Conservation (phyloP, 2,888 invertebrate genomes). For the Pseudoips prasinana region DNA sequence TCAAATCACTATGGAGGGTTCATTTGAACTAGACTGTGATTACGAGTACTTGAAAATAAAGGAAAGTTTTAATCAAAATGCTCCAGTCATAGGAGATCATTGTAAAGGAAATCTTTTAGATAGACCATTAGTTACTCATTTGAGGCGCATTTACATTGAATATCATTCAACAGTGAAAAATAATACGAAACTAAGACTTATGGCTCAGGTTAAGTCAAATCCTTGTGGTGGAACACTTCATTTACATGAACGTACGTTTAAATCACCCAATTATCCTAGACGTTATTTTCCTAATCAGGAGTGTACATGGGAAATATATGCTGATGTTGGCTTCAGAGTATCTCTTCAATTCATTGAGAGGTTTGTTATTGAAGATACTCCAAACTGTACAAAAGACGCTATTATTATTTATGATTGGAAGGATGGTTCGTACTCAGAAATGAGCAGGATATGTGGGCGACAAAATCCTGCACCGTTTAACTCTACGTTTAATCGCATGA, state of each 20-base stretch:
- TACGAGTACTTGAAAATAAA: conserved; percentile 75
- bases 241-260: conserved; percentile 60
- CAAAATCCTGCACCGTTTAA: conserved; percentile 77
- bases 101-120: conserved; percentile 81
- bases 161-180: conserved; percentile 82
- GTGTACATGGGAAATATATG: conserved; percentile 89
- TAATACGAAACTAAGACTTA: conserved; percentile 46
- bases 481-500: conserved; percentile 85
- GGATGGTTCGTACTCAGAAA: conserved; percentile 73
- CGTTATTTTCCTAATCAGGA: conserved; percentile 88
- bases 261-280: conserved; percentile 84
- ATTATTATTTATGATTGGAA: conserved; percentile 84
- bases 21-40: conserved; percentile 47
- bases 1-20: conserved; percentile 56
- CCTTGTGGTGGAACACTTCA: conserved; percentile 87
- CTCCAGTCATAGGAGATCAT: conserved; percentile 81
- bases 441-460: conserved; percentile 87
- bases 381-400: conserved; percentile 88
- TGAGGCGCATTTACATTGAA: conserved; percentile 83
- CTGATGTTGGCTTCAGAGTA: conserved; percentile 85
- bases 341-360: conserved; percentile 85
- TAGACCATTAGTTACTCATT: conserved; percentile 68
- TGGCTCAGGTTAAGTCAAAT: conserved; percentile 57
- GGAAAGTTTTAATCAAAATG: conserved; percentile 56
- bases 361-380: conserved; percentile 87